Base-by-base conservation (phyloP, 2,888 invertebrate species). In the Pimpla rufipes region DNA sequence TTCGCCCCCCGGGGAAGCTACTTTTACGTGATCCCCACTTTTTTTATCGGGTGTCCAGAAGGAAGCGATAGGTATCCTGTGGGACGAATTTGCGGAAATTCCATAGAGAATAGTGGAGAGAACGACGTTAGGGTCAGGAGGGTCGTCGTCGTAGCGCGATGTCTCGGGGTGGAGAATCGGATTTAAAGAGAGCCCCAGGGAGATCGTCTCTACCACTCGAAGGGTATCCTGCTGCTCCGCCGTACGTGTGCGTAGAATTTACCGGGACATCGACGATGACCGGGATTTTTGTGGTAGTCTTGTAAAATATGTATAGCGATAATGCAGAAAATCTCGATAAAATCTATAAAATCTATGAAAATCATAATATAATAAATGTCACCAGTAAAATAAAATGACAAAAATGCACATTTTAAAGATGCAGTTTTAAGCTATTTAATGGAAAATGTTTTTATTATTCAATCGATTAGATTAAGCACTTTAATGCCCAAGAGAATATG, bases 121-220 rank as follows among this genome's bases (percentile, higher is more conserved):
- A 80, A 80, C 45, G 71, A 68, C 59, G 73, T 67, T 73, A 76
- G 59, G 50, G 42, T 57, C 76, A 59, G 64, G 55, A 16, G 55
- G 55, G 45, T 83, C 52, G 79, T 73, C 75, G 71, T 71, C 67
- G 68, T 37, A 35, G 50, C 37, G 37, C 80, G 45, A 70, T 83
- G 80, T 80, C 73, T 77, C 62, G 57, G 62, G 76, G 73, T 45
- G 52, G 68, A 52, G 62, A 83, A 83, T 83, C 76, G 77, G 80
- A 80, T 83, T 80, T 83, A 83, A 80, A 67, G 83, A 62, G 73
- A 83, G 80, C 80, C 80, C 73, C 62, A 67, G 83, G 80, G 83
- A 83, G 66, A 73, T 77, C 40, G 29, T 59, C 74, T 47, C 52
- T 73, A 21, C 45, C 16, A 57, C 37, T 62, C 11, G 45, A 68